Evolutionary conservation across 1,140 invertebrate genomes (phyloP), one percentile per base, ranked within the genome.

Genomic region (Macrocentrus cingulum): DNA sequence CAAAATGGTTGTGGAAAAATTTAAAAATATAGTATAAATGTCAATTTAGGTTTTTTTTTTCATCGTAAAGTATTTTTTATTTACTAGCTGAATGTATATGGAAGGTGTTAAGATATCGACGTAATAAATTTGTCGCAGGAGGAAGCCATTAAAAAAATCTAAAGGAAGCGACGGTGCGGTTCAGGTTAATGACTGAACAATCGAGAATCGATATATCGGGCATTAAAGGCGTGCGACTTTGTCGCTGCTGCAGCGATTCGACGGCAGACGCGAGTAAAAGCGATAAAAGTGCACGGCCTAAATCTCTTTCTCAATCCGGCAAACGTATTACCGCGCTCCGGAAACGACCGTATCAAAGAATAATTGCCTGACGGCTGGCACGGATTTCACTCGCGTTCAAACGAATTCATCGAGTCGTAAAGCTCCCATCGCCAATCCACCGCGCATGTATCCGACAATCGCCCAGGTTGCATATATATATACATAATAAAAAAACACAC

Each of bases 251-350:
- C n/a, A n/a, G n/a, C n/a, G n/a, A n/a, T n/a, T n/a, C n/a, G n/a
- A n/a, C n/a, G n/a, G n/a, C n/a, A n/a, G n/a, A n/a, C n/a, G n/a
- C n/a, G n/a, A n/a, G n/a, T 3, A 39, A 39, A 39, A 39, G 36
- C 36, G 36, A 39, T 39, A 39, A 39, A 39, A 39, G 13, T 39
- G 36, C 36, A 39, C 36, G 13, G 36, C 13, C 36, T 39, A 13
- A 39, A 39, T 39, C 7, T 39, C 36, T 39, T 39, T 3, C 36
- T n/a, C 36, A 39, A 39, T 39, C 36, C 36, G 36, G 36, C 13
- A 39, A 13, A 39, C 36, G 13, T 39, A n/a, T 39, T 15, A 39
- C 36, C 13, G 13, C 11, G 7, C 36, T 11, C 13, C 3, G 13
- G 13, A 39, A 39, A 15, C 36, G 13, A n/a, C 36, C 36, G 13